Percentiles rank a stretch among this genome's conserved stretches.
phyloP scores from a whole-genome alignment of 2,113 vertebrate genomes.

The Cavia porcellus region DNA sequence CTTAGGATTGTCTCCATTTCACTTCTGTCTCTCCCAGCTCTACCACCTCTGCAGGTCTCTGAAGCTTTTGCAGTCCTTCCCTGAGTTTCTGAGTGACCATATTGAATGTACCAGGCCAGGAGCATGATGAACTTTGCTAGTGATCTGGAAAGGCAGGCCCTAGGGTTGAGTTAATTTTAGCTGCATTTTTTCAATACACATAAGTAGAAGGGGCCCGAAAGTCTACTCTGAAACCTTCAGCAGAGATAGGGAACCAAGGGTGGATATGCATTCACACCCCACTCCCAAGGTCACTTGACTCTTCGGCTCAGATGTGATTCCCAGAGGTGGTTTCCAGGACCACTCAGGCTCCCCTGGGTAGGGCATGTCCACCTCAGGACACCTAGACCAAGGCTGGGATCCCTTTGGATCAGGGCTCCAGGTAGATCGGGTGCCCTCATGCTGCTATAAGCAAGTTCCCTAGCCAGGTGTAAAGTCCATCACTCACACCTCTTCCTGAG shows the following conservation, averaged over 20 bases:
- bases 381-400: neutral
- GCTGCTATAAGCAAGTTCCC: neutral
- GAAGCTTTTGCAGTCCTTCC: neutral
- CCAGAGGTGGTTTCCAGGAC: neutral
- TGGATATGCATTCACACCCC: too few relatives aligned
- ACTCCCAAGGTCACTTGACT: neutral
- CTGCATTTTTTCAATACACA: slow-evolving; percentile 68
- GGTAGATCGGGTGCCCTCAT: neutral
- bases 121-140: slow-evolving; percentile 73
- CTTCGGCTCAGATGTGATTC: neutral
- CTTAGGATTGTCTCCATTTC: neutral
- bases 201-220: slow-evolving; percentile 66
- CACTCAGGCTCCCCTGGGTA: neutral
- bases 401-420: neutral
- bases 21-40: neutral
- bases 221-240: slow-evolving; percentile 61
- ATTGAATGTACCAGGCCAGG: neutral
- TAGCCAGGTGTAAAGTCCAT: neutral
- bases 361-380: neutral
- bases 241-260: neutral
- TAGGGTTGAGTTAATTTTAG: slow-evolving; percentile 76
- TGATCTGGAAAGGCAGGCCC: slow-evolving; percentile 65
- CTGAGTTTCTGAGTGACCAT: neutral
- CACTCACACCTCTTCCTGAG: neutral
- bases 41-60: neutral